Percentiles rank a stretch among this genome's conserved stretches.
Evolutionary conservation across 2,888 invertebrate species (phyloP).

Genomic region (Caenorhabditis becei): DNA sequence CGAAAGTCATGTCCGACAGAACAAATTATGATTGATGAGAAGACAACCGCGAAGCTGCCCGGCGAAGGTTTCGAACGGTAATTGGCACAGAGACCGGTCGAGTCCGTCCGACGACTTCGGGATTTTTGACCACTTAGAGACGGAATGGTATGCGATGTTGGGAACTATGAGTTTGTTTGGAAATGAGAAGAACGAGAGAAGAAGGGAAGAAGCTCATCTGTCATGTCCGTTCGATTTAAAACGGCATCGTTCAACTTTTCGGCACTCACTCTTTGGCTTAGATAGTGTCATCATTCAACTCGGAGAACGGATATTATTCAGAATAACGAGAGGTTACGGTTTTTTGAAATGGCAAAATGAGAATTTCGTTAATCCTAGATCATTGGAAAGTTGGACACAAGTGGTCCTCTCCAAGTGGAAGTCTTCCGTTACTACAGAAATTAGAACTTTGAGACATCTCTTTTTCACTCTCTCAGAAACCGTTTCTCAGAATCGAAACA

Average conservation of each 20-base stretch:
- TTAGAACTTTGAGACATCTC: no score
- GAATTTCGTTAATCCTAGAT: no score
- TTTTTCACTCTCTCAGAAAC: no score
- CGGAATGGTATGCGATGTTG: not conserved
- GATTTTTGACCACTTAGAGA: conserved; percentile 17
- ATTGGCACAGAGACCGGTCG: conserved; percentile 44
- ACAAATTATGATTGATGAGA: conserved; percentile 61
- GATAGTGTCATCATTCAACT: no score
- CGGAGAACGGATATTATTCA: no score
- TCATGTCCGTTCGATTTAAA: conserved; percentile 20
- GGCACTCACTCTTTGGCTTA: no score
- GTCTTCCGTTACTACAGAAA: no score
- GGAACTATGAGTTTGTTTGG: conserved; percentile 1
- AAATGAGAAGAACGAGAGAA: not conserved
- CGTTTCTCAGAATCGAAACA: not conserved
- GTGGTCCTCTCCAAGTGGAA: no score
- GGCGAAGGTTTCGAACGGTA: conserved; percentile 55
- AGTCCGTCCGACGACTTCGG: conserved; percentile 18
- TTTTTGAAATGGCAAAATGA: not conserved
- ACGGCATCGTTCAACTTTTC: conserved; percentile 27
- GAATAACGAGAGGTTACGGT: no score
- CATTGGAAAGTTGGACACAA: no score
- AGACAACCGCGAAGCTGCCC: conserved; percentile 8
- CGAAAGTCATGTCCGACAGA: conserved; percentile 33
- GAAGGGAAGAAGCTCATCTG: not conserved